These are phyloP conservation scores for Salticus scenicus DNA, from an alignment of 2,888 invertebrate genomes.

Conservation along the genomic window DNA sequence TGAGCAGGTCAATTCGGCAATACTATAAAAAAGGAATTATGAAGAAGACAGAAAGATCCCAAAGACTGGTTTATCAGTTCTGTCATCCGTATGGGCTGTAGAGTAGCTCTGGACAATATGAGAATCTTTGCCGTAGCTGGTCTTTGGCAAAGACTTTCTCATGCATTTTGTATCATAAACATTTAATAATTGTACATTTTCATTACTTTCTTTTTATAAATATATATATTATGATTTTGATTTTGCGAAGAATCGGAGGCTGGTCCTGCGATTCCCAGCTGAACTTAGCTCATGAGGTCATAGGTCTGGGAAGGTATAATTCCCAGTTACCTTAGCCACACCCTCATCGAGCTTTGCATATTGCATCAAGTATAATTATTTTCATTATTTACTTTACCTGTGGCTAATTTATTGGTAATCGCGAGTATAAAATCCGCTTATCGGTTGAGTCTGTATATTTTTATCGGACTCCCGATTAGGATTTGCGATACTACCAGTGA, in stretches of 20 bases:
- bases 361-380: slow-evolving; percentile 10
- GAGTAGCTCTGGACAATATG: slow-evolving; percentile 72
- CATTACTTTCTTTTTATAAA: slow-evolving; percentile 33
- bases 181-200: slow-evolving; percentile 49
- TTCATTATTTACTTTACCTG: slow-evolving; percentile 29
- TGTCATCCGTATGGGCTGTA: slow-evolving; percentile 94
- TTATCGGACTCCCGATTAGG: slow-evolving; percentile 44
- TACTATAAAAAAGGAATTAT: slow-evolving; percentile 99
- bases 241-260: not conserved
- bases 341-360: slow-evolving; percentile 26
- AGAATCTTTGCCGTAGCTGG: slow-evolving; percentile 47
- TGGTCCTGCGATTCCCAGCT: slow-evolving; percentile 28
- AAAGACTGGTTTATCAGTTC: slow-evolving; percentile 98
- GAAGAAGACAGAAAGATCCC: slow-evolving; percentile 98
- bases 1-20: slow-evolving; percentile 96
- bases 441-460: slow-evolving; percentile 47
- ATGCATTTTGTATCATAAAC: slow-evolving; percentile 53
- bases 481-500: slow-evolving; percentile 45
- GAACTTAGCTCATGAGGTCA: slow-evolving; percentile 19
- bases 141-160: slow-evolving; percentile 17
- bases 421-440: slow-evolving; percentile 34
- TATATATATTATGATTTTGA: slow-evolving; percentile 16
- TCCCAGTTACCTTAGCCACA: slow-evolving; percentile 60
- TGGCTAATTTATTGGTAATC: slow-evolving; percentile 66
- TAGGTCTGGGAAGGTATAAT: slow-evolving; percentile 71